phyloP scores from a whole-genome alignment of 2,113 vertebrate species.

The Megaleporinus macrocephalus region DNA sequence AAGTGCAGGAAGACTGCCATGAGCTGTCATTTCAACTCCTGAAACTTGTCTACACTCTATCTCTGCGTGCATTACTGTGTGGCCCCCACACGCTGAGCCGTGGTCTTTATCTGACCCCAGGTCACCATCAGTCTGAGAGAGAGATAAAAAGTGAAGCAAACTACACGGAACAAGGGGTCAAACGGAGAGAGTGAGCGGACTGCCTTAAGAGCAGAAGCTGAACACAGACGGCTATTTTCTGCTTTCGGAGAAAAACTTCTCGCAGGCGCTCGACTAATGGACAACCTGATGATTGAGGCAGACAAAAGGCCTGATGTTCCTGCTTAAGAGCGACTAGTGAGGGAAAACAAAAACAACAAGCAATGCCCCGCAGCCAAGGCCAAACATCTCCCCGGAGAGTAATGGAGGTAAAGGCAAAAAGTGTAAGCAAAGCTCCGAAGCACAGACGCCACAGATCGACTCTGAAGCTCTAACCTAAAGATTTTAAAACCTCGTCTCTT shows the following conservation, averaged over 20 bases:
- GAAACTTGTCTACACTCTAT: not conserved
- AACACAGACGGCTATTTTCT: not conserved
- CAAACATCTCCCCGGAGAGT: not conserved
- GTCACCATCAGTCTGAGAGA: not conserved
- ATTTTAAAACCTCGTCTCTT: no score
- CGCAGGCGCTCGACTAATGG: constrained; percentile 19
- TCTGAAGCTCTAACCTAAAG: not conserved
- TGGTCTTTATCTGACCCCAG: not conserved
- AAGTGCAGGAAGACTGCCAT: not conserved
- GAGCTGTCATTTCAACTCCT: not conserved
- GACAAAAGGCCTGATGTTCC: constrained; percentile 11
- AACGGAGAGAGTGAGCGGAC: not conserved
- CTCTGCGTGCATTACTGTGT: not conserved
- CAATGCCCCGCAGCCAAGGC: not conserved
- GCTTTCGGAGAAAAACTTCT: not conserved
- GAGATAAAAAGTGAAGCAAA: not conserved
- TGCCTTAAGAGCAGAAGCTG: not conserved
- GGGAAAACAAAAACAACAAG: not conserved
- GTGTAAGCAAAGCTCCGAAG: not conserved
- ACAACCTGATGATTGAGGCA: constrained; percentile 2
- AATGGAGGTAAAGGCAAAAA: not conserved
- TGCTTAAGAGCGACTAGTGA: not conserved
- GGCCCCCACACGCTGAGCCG: not conserved
- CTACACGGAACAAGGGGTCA: not conserved
- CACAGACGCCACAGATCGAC: not conserved